Conservation (phyloP, 2,113 vertebrate genomes). For the Cariama cristata region DNA sequence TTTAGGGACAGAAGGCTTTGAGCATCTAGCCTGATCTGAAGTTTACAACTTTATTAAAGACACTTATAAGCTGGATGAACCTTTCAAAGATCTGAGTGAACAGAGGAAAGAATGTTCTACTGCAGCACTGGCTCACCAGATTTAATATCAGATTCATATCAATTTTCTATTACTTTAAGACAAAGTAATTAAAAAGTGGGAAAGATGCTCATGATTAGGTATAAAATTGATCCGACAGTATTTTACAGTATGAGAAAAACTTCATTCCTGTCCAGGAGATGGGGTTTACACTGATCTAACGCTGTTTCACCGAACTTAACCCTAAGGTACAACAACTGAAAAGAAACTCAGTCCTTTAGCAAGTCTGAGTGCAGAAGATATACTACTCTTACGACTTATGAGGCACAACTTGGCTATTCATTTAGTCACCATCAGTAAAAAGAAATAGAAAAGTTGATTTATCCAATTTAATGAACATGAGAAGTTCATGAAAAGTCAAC, state of each 20-base stretch:
- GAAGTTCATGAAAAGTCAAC: neutral
- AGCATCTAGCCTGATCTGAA: neutral
- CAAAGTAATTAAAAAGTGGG: neutral
- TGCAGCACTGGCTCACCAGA: neutral
- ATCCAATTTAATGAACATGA: neutral
- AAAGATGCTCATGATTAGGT: neutral
- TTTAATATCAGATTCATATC: neutral
- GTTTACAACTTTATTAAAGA: neutral
- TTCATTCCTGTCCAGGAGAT: neutral
- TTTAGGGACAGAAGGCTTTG: neutral
- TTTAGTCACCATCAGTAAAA: neutral
- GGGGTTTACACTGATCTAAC: neutral
- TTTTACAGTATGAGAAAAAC: neutral
- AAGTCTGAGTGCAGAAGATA: neutral
- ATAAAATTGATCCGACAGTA: neutral
- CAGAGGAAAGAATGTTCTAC: neutral
- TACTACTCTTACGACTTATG: neutral
- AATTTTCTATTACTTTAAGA: neutral
- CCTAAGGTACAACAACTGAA: neutral
- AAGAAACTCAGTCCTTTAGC: neutral
- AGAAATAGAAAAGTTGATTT: neutral
- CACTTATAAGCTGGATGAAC: neutral
- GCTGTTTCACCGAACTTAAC: neutral
- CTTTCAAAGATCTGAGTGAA: neutral
- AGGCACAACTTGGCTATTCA: neutral